Evolutionary conservation across 2,797 vertebrate genomes (phyloP).

Genomic region (Nasua narica): DNA sequence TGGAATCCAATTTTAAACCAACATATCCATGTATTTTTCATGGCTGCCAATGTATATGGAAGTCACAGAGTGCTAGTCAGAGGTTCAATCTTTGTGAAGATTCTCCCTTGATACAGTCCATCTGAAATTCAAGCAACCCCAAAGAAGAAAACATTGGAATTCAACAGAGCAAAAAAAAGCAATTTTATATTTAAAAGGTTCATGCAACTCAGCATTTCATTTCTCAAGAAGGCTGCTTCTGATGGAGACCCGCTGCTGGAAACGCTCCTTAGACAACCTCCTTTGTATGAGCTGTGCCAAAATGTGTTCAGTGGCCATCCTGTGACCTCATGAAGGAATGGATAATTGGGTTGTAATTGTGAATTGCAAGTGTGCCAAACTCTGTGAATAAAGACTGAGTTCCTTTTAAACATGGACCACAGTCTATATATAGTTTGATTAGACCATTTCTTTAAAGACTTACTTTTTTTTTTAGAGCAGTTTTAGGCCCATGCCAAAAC

Average conservation of each 20-base stretch:
- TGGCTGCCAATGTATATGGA: not conserved
- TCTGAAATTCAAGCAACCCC: constrained; percentile 42
- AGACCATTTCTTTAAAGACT: not conserved
- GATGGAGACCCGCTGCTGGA: not conserved
- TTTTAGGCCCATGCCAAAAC: not conserved
- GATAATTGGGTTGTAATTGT: not conserved
- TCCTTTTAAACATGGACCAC: not conserved
- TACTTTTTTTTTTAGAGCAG: not conserved
- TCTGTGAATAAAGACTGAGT: not conserved
- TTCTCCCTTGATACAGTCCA: not conserved
- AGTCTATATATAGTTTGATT: not conserved
- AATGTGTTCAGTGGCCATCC: not conserved
- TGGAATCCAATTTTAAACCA: constrained; percentile 15
- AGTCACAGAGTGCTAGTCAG: not conserved
- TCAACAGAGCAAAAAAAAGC: not conserved
- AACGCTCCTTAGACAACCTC: not conserved
- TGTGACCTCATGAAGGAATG: not conserved
- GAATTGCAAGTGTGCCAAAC: not conserved
- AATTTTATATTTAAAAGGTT: constrained; percentile 47
- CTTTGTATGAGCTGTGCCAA: not conserved
- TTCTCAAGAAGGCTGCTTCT: not conserved
- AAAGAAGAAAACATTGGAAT: not conserved
- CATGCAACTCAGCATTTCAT: not conserved
- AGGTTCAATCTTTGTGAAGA: not conserved
- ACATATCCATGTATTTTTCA: not conserved